Base-by-base conservation (phyloP, 2,113 vertebrate genomes). In the Hemiprocne comata region DNA sequence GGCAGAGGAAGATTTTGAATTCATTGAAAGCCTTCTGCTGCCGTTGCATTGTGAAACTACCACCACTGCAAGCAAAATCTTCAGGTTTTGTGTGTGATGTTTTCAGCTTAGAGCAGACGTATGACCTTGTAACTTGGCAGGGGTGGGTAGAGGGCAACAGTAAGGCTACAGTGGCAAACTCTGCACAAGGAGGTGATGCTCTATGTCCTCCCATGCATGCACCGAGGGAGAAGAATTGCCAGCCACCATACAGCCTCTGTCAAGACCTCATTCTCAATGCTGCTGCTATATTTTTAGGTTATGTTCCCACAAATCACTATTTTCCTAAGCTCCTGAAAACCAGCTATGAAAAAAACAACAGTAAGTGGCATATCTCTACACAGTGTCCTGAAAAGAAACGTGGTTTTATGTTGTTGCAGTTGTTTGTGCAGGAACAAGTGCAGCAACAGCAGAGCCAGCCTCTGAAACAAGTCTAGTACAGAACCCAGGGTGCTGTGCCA, bases 141-240 rank as follows among this genome's bases (percentile, higher is more conserved):
- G 14, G 7, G 4, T 17, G 31, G 31, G 51, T 2, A 2, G 10
- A 77, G 16, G 6, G 24, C 0, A 0, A 9, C 10, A 36, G 14
- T 19, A 12, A n/a, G 24, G 33, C 11, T 53, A 34, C 2, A 0
- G 4, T 0, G 0, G 25, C 21, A 64, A 3, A n/a, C 0, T 0
- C 13, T 69, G 26, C 33, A 57, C 20, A 28, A 8, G 28, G 21
- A 89, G 19, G 26, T 1, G 4, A 48, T 53, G 28, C 11, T 66
- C n/a, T 26, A 7, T 1, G 1, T 42, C 10, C 11, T 77, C 34
- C 51, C 4, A 10, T 1, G 7, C 0, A 0, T 29, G 33, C 1
- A 1, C 4, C 17, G 14, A 64, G 13, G 12, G 8, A 79, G 10
- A 54, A 4, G 24, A 71, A 48, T 19, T 26, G n/a, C 13, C 38